Conservation (phyloP, 2,797 vertebrate species). For the Buphagus erythrorhynchus region DNA sequence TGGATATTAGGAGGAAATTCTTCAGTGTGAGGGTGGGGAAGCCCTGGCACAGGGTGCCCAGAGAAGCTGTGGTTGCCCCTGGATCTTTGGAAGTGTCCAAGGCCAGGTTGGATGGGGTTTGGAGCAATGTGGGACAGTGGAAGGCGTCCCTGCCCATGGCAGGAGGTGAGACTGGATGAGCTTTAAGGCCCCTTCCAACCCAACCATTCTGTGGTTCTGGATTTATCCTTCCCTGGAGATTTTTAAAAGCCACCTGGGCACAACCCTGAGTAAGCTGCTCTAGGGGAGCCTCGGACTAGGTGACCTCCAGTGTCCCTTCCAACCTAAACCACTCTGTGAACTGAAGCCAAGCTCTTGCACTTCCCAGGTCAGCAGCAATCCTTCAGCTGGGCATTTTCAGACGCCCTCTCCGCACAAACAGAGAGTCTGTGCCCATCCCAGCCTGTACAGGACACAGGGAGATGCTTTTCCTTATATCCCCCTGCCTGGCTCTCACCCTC, state of each 20-base stretch:
- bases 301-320: not conserved
- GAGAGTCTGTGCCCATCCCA: not conserved
- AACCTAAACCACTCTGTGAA: not conserved
- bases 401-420: not conserved
- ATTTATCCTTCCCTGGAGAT: not conserved
- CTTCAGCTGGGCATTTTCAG: not conserved
- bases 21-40: rapidly evolving
- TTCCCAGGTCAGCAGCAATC: rapidly evolving
- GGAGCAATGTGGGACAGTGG: rapidly evolving
- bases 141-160: not conserved
- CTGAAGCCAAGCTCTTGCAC: not conserved
- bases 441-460: not conserved
- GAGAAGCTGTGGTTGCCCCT: not conserved
- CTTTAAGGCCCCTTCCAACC: not conserved
- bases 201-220: not conserved
- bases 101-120: rapidly evolving
- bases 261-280: not conserved
- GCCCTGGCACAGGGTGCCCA: rapidly evolving
- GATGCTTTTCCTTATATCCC: rapidly evolving
- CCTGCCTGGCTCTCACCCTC: not conserved
- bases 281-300: rapidly evolving
- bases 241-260: not conserved
- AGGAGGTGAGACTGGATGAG: rapidly evolving
- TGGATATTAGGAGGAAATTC: not conserved
- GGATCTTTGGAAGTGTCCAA: not conserved